Evolutionary conservation across 1,140 invertebrate species (phyloP).

Genomic region (Polyergus mexicanus): DNA sequence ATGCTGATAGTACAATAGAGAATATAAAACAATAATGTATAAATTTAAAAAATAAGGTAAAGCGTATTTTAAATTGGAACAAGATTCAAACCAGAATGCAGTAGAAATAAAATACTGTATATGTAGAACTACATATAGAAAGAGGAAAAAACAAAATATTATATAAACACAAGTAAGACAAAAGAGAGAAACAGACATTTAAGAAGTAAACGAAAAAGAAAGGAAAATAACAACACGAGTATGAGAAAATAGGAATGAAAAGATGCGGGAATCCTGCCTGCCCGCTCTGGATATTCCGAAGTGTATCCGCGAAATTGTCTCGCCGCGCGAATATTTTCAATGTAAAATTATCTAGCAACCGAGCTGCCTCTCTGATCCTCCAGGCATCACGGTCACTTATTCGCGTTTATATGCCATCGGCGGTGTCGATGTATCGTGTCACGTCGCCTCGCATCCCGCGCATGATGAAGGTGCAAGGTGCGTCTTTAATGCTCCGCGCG

Average conservation of each 20-base stretch:
- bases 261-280: neutral
- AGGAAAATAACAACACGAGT: neutral
- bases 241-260: neutral
- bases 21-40: no score
- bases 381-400: neutral
- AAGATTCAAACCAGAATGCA: no score
- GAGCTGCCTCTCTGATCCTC: no score
- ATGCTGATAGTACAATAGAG: no score
- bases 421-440: constrained; percentile 12
- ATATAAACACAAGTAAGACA: neutral
- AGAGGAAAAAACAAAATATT: neutral
- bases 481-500: constrained; percentile 2
- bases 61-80: no score
- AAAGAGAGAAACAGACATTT: neutral
- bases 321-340: constrained; percentile 23
- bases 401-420: neutral
- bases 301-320: constrained; percentile 35
- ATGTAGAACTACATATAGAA: neutral
- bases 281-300: neutral
- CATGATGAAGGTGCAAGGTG: constrained; percentile 36
- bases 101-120: neutral
- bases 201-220: neutral
- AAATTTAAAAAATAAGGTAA: no score
- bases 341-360: constrained; percentile 41
- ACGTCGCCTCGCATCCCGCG: constrained; percentile 16